phyloP scores from a whole-genome alignment of 2,113 vertebrate species.

The Suncus etruscus region DNA sequence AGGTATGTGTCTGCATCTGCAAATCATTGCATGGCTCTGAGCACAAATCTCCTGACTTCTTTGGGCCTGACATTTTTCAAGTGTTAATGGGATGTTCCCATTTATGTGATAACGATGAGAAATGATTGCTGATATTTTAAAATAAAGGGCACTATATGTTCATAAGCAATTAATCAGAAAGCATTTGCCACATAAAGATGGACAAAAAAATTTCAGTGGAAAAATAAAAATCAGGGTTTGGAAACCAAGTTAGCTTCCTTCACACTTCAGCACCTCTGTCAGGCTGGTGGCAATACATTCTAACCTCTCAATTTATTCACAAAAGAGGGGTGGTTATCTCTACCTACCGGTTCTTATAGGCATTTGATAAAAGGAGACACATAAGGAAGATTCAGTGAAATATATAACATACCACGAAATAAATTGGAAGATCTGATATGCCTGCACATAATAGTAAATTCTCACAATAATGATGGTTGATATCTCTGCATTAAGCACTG shows the following conservation, averaged over 20 bases:
- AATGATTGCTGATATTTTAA: conserved; percentile 79
- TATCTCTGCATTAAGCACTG: neutral
- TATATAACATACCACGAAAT: neutral
- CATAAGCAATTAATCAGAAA: conserved; percentile 73
- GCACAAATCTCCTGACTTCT: conserved; percentile 46
- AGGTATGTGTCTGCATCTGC: neutral
- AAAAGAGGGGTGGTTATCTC: neutral
- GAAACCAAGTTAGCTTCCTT: neutral
- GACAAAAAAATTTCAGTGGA: neutral
- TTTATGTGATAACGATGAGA: conserved; percentile 68
- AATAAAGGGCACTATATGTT: conserved; percentile 75
- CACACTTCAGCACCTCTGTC: neutral
- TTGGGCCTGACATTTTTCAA: conserved; percentile 74
- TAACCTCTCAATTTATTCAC: conserved; percentile 33
- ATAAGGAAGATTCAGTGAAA: neutral
- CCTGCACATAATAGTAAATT: neutral
- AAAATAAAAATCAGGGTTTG: conserved; percentile 44
- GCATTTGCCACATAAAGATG: conserved; percentile 45
- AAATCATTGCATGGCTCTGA: conserved; percentile 36
- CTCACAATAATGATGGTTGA: conserved; percentile 8
- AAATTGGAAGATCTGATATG: neutral
- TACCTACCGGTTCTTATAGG: neutral
- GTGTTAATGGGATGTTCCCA: conserved; percentile 72
- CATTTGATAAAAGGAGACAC: neutral
- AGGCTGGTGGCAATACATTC: neutral